Evolutionary conservation across 2,888 invertebrate genomes (phyloP).

Genomic region (Spilarctia lutea): DNA sequence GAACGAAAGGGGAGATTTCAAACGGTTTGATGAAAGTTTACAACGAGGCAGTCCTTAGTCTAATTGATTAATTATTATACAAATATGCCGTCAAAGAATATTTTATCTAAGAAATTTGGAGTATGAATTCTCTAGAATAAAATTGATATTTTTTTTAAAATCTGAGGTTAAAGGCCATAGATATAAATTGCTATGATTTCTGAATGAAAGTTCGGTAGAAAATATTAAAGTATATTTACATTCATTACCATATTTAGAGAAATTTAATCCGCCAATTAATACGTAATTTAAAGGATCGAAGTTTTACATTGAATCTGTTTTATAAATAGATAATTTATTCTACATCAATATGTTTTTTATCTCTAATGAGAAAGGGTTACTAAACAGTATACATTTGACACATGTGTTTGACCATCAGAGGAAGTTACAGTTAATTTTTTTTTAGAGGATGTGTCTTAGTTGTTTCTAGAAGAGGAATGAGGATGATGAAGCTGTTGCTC

Average conservation of each 20-base stretch:
- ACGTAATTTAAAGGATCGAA: not conserved
- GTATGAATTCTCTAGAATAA: not conserved
- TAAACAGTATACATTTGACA: not conserved
- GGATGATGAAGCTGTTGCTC: not conserved
- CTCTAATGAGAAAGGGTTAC: not conserved
- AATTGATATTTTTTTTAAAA: not conserved
- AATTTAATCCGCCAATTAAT: not conserved
- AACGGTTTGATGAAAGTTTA: not conserved
- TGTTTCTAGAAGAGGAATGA: not conserved
- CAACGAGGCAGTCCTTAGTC: not conserved
- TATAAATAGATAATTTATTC: not conserved
- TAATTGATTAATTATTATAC: not conserved
- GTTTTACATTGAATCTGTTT: not conserved
- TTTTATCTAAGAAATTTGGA: not conserved
- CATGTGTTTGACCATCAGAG: not conserved
- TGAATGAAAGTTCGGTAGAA: not conserved
- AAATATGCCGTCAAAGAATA: not conserved
- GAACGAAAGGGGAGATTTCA: not conserved
- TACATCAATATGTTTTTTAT: not conserved
- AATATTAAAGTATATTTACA: not conserved
- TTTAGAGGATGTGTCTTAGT: not conserved
- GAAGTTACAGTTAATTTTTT: not conserved
- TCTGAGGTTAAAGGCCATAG: not conserved
- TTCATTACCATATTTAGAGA: not conserved
- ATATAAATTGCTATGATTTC: slow-evolving; percentile 3